phyloP scores from a whole-genome alignment of 1,140 invertebrate species.

The Tetramorium alpestre region DNA sequence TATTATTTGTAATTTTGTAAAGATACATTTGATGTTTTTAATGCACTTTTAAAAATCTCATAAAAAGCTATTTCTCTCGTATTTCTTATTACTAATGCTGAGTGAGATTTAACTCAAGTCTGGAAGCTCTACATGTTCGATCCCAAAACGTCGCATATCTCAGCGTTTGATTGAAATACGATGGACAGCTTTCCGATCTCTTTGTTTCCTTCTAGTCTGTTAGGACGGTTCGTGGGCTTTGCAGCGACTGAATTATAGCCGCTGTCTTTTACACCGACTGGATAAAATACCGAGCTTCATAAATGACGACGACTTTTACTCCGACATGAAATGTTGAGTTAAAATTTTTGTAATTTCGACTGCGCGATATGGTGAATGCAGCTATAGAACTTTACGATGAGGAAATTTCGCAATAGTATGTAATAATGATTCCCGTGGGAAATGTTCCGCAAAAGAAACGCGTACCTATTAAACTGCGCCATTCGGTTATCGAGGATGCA shows the following conservation, averaged over 20 bases:
- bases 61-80: not conserved
- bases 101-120: not conserved
- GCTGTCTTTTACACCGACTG: constrained; percentile 6
- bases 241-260: constrained; percentile 27
- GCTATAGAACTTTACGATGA: not conserved
- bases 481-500: not conserved
- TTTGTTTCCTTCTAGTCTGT: constrained; percentile 21
- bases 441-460: not conserved
- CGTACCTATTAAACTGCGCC: not conserved
- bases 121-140: not conserved
- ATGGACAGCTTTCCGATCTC: constrained; percentile 52
- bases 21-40: not conserved
- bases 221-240: not conserved
- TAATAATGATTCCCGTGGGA: not conserved
- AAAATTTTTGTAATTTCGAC: not conserved
- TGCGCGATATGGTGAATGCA: too few species aligned
- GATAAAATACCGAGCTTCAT: constrained; percentile 19
- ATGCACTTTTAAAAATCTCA: not conserved
- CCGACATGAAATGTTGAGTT: not conserved
- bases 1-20: not conserved
- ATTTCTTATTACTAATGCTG: not conserved
- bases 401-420: not conserved
- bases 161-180: constrained; percentile 52
- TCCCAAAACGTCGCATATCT: constrained; percentile 48
- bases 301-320: constrained; percentile 12